phyloP scores from a whole-genome alignment of 2,113 vertebrate species.

The Lepus americanus region DNA sequence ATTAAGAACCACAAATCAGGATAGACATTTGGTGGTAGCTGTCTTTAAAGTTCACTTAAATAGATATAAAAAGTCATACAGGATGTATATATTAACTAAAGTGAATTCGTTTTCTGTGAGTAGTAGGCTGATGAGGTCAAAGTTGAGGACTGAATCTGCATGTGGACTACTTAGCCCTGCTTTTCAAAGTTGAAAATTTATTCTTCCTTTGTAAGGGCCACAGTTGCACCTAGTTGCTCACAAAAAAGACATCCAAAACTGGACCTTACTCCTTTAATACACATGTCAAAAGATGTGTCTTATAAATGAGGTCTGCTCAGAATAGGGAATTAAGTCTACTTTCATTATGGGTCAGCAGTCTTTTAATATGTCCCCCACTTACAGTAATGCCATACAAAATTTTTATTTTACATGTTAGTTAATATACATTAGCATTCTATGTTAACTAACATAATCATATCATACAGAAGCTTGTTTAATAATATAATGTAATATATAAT shows the following conservation, averaged over 20 bases:
- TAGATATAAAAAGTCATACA: background rate
- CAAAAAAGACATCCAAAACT: background rate
- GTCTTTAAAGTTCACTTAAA: background rate
- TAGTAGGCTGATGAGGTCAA: background rate
- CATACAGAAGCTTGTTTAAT: background rate
- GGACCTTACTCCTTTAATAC: background rate
- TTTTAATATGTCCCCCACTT: background rate
- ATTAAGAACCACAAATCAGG: background rate
- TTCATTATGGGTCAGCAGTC: background rate
- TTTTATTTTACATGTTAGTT: background rate
- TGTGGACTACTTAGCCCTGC: background rate
- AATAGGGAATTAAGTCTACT: background rate
- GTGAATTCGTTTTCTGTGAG: background rate
- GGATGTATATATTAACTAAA: background rate
- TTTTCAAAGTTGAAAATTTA: background rate
- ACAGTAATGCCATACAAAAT: background rate
- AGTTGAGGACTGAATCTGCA: background rate
- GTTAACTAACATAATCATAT: background rate
- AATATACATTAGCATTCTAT: background rate
- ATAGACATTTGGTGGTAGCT: background rate
- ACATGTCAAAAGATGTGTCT: background rate
- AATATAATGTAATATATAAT: background rate
- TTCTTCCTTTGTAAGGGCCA: background rate
- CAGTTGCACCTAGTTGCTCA: background rate
- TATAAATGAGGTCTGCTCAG: background rate